A percentile compares a stretch with the other conserved stretches of the same genome.
These are phyloP conservation scores for Scalopus aquaticus DNA, from an alignment of 2,113 vertebrate genomes.

Conservation along the genomic window DNA sequence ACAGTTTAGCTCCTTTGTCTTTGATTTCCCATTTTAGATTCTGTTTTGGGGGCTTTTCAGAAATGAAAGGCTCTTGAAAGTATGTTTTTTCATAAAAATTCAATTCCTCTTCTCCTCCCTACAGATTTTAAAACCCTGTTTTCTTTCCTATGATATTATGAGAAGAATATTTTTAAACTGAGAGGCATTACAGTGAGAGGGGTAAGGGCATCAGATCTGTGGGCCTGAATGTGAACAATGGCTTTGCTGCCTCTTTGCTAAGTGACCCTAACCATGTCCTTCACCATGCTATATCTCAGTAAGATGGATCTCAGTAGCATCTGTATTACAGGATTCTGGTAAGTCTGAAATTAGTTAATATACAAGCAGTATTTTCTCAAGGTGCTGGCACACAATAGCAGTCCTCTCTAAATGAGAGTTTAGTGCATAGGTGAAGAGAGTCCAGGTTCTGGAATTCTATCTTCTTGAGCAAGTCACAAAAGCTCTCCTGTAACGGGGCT, in stretches of 20 bases:
- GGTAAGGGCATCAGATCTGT: background rate
- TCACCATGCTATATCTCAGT: background rate
- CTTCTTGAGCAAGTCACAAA: background rate
- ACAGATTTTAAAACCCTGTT: background rate
- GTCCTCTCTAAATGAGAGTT: background rate
- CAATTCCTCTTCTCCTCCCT: background rate
- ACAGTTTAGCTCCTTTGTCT: background rate
- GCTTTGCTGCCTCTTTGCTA: background rate
- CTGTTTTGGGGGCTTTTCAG: background rate
- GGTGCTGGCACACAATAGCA: background rate
- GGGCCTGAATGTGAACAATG: background rate
- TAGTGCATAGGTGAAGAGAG: background rate
- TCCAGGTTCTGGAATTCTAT: background rate
- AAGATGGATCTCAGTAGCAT: background rate
- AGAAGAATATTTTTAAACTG: background rate
- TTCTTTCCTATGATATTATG: background rate
- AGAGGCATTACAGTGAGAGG: background rate
- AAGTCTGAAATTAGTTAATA: background rate
- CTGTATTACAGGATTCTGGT: background rate
- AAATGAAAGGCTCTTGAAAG: conserved; percentile 34
- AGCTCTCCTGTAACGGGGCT: background rate
- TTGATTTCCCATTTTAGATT: conserved; percentile 36
- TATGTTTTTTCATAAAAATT: conserved; percentile 36
- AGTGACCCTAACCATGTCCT: background rate
- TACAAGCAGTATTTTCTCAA: background rate